Evolutionary conservation across 2,888 invertebrate genomes (phyloP).

Genomic region (Oxycera nigricornis): DNA sequence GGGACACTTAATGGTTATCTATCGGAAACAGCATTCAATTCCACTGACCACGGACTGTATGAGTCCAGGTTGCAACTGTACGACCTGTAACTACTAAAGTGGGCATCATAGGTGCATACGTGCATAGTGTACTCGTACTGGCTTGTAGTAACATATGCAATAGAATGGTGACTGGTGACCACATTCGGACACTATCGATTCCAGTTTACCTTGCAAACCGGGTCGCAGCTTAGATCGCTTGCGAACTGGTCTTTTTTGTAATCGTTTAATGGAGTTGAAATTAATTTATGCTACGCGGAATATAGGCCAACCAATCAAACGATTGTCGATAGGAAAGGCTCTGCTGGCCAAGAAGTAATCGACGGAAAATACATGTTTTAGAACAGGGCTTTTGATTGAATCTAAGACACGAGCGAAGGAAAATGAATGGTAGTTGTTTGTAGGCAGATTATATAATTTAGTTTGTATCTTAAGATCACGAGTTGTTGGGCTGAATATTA

Average conservation of each 20-base stretch:
- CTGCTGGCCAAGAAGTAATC: not conserved
- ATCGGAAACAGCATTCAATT: not conserved
- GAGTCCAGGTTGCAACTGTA: not conserved
- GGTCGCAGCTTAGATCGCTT: constrained; percentile 11
- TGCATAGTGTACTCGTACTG: not conserved
- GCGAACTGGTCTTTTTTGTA: constrained; percentile 29
- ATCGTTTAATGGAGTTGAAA: constrained; percentile 24
- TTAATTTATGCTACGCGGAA: constrained; percentile 39
- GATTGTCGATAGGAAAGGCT: constrained; percentile 28
- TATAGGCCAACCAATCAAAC: constrained; percentile 40
- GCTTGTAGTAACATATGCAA: not conserved
- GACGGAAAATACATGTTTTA: not conserved
- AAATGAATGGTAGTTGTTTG: no score
- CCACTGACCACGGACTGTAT: not conserved
- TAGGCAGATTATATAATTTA: no score
- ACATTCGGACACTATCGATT: not conserved
- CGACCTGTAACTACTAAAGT: not conserved
- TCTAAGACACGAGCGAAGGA: not conserved
- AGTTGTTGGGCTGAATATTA: no score
- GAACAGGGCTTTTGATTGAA: not conserved
- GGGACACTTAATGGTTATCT: not conserved
- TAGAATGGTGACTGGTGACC: not conserved
- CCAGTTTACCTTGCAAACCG: constrained; percentile 38
- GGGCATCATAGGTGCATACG: no score
- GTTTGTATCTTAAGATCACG: no score